Percentiles rank a stretch among this genome's conserved stretches.
Conservation (phyloP, 1,140 invertebrate species). For the Chironomus striatipennis region DNA sequence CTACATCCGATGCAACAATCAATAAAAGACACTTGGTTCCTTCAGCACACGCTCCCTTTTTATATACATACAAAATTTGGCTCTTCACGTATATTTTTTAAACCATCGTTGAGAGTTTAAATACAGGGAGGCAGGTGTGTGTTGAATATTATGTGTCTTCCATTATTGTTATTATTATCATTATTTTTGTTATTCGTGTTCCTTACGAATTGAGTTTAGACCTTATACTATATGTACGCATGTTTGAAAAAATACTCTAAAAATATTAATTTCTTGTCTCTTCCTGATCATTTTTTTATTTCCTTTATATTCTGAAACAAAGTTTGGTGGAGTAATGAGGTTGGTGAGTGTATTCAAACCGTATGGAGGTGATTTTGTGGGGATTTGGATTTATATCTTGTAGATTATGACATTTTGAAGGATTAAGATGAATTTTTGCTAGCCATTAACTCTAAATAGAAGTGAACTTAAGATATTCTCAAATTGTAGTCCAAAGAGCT, state of each 20-base stretch:
- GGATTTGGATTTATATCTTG: no score
- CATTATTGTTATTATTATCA: slow-evolving; percentile 9
- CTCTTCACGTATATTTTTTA: neutral
- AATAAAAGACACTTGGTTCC: slow-evolving; percentile 23
- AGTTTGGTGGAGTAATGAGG: no score
- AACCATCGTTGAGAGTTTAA: neutral
- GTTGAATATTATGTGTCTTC: neutral
- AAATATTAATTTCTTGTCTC: neutral
- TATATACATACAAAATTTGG: neutral
- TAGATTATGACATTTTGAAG: no score
- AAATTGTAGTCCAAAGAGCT: no score
- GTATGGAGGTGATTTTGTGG: no score
- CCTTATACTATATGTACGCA: no score
- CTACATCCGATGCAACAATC: slow-evolving; percentile 14
- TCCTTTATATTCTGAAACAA: neutral
- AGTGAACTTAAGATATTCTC: no score
- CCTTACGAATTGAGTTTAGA: neutral
- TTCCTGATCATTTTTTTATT: neutral
- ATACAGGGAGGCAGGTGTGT: slow-evolving; percentile 18
- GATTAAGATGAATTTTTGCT: no score
- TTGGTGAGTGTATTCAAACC: no score
- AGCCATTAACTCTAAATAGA: no score
- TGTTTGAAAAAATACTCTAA: neutral
- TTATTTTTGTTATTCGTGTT: neutral
- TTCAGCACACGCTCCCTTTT: slow-evolving; percentile 20